These are phyloP conservation scores for Cephalopholis sonnerati DNA, from an alignment of 2,113 vertebrate species.

Conservation along the genomic window DNA sequence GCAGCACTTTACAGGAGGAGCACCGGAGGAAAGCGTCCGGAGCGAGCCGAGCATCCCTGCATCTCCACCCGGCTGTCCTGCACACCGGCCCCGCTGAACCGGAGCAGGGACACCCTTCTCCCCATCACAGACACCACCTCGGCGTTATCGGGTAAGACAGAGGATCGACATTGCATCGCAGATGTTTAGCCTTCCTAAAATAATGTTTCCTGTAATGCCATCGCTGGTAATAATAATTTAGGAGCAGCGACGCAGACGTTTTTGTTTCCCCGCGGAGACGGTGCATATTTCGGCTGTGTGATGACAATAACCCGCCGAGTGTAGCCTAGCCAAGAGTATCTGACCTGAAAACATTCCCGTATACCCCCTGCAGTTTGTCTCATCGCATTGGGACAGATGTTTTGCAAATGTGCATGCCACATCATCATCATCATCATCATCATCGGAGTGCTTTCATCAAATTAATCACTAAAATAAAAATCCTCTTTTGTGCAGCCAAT, in stretches of 20 bases:
- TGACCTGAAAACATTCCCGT: slow-evolving; percentile 25
- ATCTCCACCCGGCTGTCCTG: slow-evolving; percentile 52
- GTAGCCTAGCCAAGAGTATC: not conserved
- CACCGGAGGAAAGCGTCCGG: slow-evolving; percentile 34
- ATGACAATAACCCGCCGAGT: slow-evolving; percentile 5
- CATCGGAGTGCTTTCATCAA: not conserved
- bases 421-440: not conserved
- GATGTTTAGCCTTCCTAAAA: not conserved
- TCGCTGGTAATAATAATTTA: not conserved
- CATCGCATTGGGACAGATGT: not conserved
- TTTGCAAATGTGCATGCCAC: not conserved
- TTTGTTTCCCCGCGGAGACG: slow-evolving; percentile 49
- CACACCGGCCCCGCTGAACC: slow-evolving; percentile 49
- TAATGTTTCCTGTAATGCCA: not conserved
- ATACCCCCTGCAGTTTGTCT: not conserved
- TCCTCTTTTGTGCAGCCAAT: slow-evolving; percentile 1
- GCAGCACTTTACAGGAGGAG: slow-evolving; percentile 9
- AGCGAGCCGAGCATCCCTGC: slow-evolving; percentile 56
- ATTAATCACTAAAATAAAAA: not conserved
- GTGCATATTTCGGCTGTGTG: slow-evolving; percentile 21
- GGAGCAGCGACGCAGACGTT: slow-evolving; percentile 22
- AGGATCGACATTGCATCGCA: not conserved
- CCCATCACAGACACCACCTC: slow-evolving; percentile 13
- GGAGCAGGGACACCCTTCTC: slow-evolving; percentile 52
- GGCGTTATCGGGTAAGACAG: slow-evolving; percentile 75